Conservation (phyloP, 2,797 vertebrate genomes). For the Notoglanidium macrostoma region DNA sequence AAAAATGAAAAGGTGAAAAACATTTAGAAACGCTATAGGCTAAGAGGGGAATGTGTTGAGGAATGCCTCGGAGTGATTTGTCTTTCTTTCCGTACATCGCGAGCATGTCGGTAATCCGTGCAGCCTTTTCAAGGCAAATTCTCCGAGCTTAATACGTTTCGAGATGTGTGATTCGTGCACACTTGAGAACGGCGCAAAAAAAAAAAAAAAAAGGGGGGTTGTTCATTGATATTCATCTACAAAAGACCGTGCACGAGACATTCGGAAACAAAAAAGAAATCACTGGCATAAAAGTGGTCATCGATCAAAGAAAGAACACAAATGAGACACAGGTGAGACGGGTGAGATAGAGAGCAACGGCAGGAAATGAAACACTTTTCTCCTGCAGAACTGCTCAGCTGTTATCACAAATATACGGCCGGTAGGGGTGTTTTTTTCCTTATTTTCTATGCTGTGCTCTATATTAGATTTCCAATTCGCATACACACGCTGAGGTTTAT, state of each 20-base stretch:
- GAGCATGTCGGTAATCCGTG: slow-evolving; percentile 4
- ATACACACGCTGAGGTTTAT: neutral
- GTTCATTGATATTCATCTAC: slow-evolving; percentile 4
- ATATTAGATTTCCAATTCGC: neutral
- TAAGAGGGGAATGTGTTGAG: neutral
- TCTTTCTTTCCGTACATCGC: neutral
- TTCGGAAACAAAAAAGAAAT: slow-evolving; percentile 2
- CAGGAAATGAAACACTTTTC: slow-evolving; percentile 26
- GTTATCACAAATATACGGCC: neutral
- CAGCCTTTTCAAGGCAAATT: slow-evolving; percentile 15
- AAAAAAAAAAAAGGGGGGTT: neutral
- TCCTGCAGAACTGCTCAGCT: neutral
- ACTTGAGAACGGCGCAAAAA: neutral
- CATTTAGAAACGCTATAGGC: neutral
- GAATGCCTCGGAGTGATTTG: slow-evolving; percentile 13
- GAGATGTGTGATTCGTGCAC: neutral
- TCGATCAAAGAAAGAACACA: slow-evolving; percentile 42
- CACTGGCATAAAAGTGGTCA: neutral
- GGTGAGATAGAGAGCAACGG: slow-evolving; percentile 12
- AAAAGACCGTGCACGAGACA: slow-evolving; percentile 10
- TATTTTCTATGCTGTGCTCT: neutral
- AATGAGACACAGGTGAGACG: slow-evolving; percentile 55
- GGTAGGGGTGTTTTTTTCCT: neutral
- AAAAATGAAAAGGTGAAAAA: slow-evolving; percentile 42
- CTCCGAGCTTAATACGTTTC: neutral